phyloP scores from a whole-genome alignment of 1,140 invertebrate genomes.

The Diuraphis noxia region DNA sequence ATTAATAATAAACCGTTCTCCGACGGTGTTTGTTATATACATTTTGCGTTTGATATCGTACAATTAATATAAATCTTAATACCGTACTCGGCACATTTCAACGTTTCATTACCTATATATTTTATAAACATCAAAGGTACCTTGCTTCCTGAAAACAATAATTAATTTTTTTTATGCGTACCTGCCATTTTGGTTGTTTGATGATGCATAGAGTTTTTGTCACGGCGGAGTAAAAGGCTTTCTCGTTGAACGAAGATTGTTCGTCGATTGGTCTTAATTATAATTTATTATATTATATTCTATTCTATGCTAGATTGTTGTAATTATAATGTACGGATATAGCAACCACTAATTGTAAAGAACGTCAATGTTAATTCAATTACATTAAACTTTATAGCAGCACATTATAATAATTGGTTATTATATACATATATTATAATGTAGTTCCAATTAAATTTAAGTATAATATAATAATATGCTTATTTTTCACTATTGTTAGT shows the following conservation, averaged over 20 bases:
- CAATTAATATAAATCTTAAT: not conserved
- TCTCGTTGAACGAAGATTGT: not conserved
- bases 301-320: not conserved
- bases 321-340: not conserved
- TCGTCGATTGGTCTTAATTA: not conserved
- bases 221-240: not conserved
- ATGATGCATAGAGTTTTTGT: not conserved
- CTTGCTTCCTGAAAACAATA: not conserved
- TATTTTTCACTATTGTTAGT: not conserved
- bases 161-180: not conserved
- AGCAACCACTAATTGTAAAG: not conserved
- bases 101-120: not conserved
- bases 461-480: not conserved
- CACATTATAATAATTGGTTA: no score
- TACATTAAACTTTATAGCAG: not conserved
- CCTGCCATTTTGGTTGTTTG: not conserved
- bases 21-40: not conserved
- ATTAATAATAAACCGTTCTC: no score
- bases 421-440: not conserved
- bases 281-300: not conserved
- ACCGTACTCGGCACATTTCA: not conserved
- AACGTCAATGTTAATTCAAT: not conserved
- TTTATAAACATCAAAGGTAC: not conserved
- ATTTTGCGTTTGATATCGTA: not conserved
- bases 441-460: not conserved